Evolutionary conservation across 2,797 vertebrate species (phyloP).

Genomic region (Pygocentrus nattereri): DNA sequence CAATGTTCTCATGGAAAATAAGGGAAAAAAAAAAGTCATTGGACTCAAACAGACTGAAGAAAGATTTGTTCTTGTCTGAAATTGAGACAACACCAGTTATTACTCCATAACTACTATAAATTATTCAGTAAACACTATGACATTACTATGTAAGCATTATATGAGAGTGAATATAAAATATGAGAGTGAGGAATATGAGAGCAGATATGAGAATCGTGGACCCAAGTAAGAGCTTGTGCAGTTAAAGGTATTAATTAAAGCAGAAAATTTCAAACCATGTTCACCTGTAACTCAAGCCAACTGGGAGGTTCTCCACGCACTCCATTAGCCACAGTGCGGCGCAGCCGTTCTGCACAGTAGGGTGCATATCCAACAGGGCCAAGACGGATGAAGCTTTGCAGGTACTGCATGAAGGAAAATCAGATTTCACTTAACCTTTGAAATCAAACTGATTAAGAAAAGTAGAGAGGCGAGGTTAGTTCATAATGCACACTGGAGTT

Average conservation of each 20-base stretch:
- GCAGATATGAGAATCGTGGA: no score
- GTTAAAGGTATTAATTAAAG: background rate
- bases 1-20: no score
- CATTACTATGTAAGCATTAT: no score
- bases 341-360: conserved; percentile 88
- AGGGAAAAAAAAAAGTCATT: no score
- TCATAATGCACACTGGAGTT: background rate
- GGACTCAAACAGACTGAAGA: no score
- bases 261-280: background rate
- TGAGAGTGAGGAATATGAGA: no score
- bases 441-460: background rate
- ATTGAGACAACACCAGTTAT: no score
- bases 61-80: no score
- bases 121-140: no score
- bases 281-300: conserved; percentile 95
- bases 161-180: no score
- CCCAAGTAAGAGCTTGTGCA: background rate
- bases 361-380: conserved; percentile 84
- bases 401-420: conserved; percentile 78
- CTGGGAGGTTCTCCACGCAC: conserved; percentile 88
- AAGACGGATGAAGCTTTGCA: conserved; percentile 89
- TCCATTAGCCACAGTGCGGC: conserved; percentile 87
- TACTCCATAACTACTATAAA: no score
- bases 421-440: background rate
- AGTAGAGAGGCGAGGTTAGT: background rate